Evolutionary conservation across 2,113 vertebrate genomes (phyloP), one percentile per base, ranked within the genome.

Genomic region (Pyrgilauda ruficollis): DNA sequence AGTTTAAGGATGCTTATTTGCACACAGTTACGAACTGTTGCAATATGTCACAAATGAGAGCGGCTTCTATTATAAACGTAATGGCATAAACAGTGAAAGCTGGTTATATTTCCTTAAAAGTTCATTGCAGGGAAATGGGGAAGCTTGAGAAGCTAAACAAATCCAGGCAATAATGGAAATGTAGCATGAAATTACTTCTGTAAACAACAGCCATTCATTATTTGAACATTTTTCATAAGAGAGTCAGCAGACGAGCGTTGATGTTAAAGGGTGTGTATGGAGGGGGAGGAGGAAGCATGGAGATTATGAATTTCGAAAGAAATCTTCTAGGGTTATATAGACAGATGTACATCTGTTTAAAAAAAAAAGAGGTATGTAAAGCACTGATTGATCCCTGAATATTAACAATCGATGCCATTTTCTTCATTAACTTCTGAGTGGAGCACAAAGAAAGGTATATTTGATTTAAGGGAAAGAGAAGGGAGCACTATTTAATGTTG

Each of bases 141-240:
- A 98, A 98, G 98, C 98, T 98, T 98, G 98, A 97, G 98, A 97
- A 98, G 98, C 99, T 98, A 98, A 99, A 99, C 98, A 99, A 99
- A 99, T 99, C 99, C 98, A 98, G 97, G 98, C 98, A 99, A 99
- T 99, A 99, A 99, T 99, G 99, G 99, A 99, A 99, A 99, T 99
- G 99, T 99, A 99, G 99, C 98, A 99, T 99, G 98, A 99, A 99
- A 99, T 99, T 99, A 99, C 98, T 98, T 98, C 98, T 98, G 98
- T 99, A 99, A 99, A 99, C 99, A 99, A 99, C 98, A 99, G 97
- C 96, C 98, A 99, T 99, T 98, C 98, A 99, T 99, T 99, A 99
- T 97, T 97, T 97, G 98, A 98, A 99, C 98, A 99, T 98, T 98
- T 98, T 98, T 98, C 98, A 98, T 98, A 97, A 98, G 97, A 97